These are phyloP conservation scores for Ochropacha duplaris DNA, from an alignment of 2,888 invertebrate genomes.

Conservation along the genomic window DNA sequence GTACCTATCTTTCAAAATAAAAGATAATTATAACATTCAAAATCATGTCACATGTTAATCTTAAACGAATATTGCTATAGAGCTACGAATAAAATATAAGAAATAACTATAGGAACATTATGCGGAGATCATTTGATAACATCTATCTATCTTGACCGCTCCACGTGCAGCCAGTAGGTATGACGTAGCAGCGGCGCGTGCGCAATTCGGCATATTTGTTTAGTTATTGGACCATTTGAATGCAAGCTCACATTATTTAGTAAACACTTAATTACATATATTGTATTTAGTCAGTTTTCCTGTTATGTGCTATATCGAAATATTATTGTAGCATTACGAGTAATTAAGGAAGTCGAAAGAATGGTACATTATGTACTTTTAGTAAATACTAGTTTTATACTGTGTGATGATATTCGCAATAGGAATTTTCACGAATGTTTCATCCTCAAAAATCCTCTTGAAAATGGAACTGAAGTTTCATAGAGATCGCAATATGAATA, in stretches of 20 bases:
- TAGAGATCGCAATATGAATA: too few relatives aligned
- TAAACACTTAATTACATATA: background rate
- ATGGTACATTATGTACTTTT: background rate
- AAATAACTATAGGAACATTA: background rate
- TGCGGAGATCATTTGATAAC: background rate
- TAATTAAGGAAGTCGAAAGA: background rate
- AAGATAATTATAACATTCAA: too few relatives aligned
- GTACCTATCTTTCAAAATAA: too few relatives aligned
- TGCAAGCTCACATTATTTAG: too few relatives aligned
- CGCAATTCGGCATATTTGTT: background rate
- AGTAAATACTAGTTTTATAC: background rate
- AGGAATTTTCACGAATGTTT: too few relatives aligned
- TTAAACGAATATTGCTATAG: too few relatives aligned
- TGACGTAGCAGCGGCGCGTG: background rate
- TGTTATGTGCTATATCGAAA: background rate
- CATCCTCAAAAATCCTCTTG: too few relatives aligned
- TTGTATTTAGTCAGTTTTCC: background rate
- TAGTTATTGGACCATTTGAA: background rate
- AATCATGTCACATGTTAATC: too few relatives aligned
- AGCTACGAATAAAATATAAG: too few relatives aligned
- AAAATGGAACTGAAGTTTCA: too few relatives aligned
- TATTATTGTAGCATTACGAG: background rate
- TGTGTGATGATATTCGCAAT: background rate
- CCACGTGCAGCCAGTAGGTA: background rate
- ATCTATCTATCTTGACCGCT: background rate